These are phyloP conservation scores for Drepana falcataria DNA, from an alignment of 2,888 invertebrate genomes.

Conservation along the genomic window DNA sequence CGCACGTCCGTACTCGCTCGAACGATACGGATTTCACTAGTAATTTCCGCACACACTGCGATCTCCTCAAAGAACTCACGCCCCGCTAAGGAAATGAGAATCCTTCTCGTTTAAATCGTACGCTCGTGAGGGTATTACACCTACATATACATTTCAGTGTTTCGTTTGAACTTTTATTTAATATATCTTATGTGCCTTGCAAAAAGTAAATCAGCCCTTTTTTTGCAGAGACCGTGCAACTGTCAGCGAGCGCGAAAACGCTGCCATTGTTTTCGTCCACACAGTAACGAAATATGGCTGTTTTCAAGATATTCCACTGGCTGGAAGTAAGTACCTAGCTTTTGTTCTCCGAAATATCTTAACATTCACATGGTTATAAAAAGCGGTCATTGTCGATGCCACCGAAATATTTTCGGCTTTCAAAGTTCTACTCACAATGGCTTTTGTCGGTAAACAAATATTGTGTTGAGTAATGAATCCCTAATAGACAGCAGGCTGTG, in stretches of 20 bases:
- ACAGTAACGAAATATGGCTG: slow-evolving; percentile 96
- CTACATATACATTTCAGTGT: slow-evolving; percentile 10
- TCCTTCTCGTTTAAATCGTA: slow-evolving; percentile 57
- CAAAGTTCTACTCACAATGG: slow-evolving; percentile 37
- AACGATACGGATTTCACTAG: slow-evolving; percentile 52
- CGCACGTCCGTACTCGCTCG: slow-evolving; percentile 36
- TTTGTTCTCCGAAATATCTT: slow-evolving; percentile 33
- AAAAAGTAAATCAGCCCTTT: slow-evolving; percentile 20
- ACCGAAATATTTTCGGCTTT: slow-evolving; percentile 23
- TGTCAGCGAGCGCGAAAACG: slow-evolving; percentile 93
- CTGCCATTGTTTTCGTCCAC: slow-evolving; percentile 94
- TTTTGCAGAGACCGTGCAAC: slow-evolving; percentile 92
- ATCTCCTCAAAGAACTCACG: slow-evolving; percentile 46
- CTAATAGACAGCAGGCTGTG: slow-evolving; percentile 38
- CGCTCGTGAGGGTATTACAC: slow-evolving; percentile 40
- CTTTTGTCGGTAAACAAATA: slow-evolving; percentile 32
- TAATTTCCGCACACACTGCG: slow-evolving; percentile 58
- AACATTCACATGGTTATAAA: slow-evolving; percentile 26
- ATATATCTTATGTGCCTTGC: slow-evolving; percentile 5
- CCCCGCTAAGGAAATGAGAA: slow-evolving; percentile 56
- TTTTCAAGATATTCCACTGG: slow-evolving; percentile 98
- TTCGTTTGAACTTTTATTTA: slow-evolving; percentile 9
- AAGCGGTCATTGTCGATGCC: slow-evolving; percentile 13
- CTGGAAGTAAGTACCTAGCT: slow-evolving; percentile 84
- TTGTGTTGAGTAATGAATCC: slow-evolving; percentile 32